A percentile compares a stretch with the other conserved stretches of the same genome.
Evolutionary conservation across 2,797 vertebrate genomes (phyloP).

Genomic region (Darevskia nairensis): DNA sequence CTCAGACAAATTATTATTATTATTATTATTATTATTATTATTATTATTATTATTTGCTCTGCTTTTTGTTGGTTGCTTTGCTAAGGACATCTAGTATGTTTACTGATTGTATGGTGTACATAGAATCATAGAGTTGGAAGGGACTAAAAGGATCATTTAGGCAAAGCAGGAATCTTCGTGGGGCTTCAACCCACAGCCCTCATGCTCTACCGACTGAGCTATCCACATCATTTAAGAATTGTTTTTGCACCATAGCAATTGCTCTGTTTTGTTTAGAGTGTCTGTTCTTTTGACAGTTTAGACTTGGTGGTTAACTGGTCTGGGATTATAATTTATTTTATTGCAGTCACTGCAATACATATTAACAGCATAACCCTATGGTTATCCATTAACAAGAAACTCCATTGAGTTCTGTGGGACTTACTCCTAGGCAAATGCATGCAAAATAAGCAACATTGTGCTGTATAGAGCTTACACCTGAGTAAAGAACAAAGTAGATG

Average conservation of each 20-base stretch:
- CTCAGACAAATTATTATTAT: conserved; percentile 19
- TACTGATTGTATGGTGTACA: conserved; percentile 33
- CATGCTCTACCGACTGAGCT: too few species aligned
- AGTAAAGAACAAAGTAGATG: background rate
- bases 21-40: background rate
- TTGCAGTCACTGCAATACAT: background rate
- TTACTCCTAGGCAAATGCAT: background rate
- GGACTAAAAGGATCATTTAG: too few species aligned
- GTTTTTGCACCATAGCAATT: conserved; percentile 58
- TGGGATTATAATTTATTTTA: background rate
- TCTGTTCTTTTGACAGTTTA: background rate
- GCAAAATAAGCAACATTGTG: background rate
- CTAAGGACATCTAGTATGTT: background rate
- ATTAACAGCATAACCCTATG: background rate
- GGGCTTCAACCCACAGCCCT: too few species aligned
- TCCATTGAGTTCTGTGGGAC: background rate
- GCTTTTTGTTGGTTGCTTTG: conserved; percentile 5
- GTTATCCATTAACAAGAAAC: background rate
- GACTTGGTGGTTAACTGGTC: background rate
- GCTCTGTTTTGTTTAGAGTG: background rate
- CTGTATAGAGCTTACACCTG: background rate
- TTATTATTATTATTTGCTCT: background rate
- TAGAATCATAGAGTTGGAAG: too few species aligned
- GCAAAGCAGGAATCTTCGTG: too few species aligned
- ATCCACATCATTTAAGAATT: conserved; percentile 28